phyloP scores from a whole-genome alignment of 2,113 vertebrate species.

The Cavia aperea region DNA sequence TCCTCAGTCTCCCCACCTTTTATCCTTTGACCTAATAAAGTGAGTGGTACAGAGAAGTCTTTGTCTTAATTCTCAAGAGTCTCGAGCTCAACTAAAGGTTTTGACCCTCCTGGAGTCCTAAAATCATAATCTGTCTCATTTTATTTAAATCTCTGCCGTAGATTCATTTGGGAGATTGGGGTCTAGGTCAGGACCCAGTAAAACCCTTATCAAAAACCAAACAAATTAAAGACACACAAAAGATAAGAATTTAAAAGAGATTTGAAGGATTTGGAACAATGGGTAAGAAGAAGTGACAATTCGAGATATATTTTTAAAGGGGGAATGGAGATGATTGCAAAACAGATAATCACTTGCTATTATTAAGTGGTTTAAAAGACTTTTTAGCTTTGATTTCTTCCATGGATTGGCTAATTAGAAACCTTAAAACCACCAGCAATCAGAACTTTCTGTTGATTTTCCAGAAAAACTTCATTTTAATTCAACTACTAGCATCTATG shows the following conservation, averaged over 20 bases:
- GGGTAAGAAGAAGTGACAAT: background rate
- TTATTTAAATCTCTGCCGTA: too few species aligned
- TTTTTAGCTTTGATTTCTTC: background rate
- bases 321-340: background rate
- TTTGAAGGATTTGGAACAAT: background rate
- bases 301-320: background rate
- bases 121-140: too few species aligned
- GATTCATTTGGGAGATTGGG: too few species aligned
- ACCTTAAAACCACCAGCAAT: background rate
- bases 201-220: background rate
- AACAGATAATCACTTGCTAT: background rate
- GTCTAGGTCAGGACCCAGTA: too few species aligned
- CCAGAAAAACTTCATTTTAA: background rate
- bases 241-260: background rate
- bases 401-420: background rate
- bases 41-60: too few species aligned
- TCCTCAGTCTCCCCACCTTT: too few species aligned
- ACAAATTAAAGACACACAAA: background rate
- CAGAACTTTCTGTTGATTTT: background rate
- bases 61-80: too few species aligned
- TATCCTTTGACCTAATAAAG: too few species aligned
- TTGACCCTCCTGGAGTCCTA: too few species aligned
- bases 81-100: too few species aligned
- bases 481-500: background rate
- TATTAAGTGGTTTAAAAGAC: background rate